Evolutionary conservation across 1,140 invertebrate genomes (phyloP).

Genomic region (Drosophila carrolli): DNA sequence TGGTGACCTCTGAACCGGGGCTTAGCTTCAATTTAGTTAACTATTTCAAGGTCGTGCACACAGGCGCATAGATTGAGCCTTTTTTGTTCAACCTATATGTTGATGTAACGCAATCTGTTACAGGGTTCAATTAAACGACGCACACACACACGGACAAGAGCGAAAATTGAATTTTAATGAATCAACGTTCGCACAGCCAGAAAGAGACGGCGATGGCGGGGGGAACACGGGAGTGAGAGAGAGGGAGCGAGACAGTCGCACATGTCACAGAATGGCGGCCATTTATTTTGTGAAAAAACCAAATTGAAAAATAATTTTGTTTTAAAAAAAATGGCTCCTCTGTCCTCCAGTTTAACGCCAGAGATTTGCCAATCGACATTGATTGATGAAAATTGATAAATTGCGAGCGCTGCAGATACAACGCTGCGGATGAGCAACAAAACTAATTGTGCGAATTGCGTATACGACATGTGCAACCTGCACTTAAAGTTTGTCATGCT

Average conservation of each 20-base stretch:
- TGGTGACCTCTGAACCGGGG: conserved; percentile 27
- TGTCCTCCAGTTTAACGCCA: conserved; percentile 32
- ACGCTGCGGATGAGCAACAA: conserved; percentile 18
- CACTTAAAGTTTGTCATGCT: conserved; percentile 50
- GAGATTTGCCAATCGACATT: conserved; percentile 68
- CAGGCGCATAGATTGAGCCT: background rate
- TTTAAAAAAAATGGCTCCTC: conserved; percentile 15
- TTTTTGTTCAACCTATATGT: conserved; percentile 18
- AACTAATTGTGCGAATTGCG: conserved; percentile 61
- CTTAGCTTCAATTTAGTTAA: conserved; percentile 21
- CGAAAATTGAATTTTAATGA: conserved; percentile 72
- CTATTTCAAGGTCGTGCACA: conserved; percentile 39
- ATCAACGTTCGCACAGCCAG: conserved; percentile 41
- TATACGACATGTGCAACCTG: conserved; percentile 54
- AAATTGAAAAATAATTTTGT: conserved; percentile 46
- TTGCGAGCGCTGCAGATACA: conserved; percentile 39
- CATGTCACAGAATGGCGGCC: conserved; percentile 47
- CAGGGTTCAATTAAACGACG: conserved; percentile 52
- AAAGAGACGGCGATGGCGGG: background rate
- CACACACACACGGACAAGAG: conserved; percentile 29
- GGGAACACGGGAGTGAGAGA: background rate
- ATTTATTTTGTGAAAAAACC: conserved; percentile 38
- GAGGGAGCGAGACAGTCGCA: conserved; percentile 12
- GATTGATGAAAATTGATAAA: conserved; percentile 78
- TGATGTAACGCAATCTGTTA: conserved; percentile 58